These are phyloP conservation scores for Plemyria rubiginata DNA, from an alignment of 2,888 invertebrate genomes.

Conservation along the genomic window DNA sequence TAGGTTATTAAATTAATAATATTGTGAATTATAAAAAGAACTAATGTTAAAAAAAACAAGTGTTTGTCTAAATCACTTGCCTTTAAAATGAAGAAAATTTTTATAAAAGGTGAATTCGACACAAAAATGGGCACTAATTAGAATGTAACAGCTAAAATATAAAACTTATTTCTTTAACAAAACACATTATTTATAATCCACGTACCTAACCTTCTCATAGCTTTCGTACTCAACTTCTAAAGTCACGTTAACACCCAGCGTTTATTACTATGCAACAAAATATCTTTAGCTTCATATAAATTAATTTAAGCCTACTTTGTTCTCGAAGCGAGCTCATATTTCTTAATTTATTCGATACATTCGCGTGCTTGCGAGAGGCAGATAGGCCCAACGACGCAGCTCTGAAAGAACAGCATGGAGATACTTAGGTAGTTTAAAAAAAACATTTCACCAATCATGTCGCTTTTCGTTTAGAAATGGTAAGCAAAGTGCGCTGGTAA, in stretches of 20 bases:
- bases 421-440: background rate
- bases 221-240: slow-evolving; percentile 20
- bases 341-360: slow-evolving; percentile 47
- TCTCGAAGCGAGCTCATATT: slow-evolving; percentile 35
- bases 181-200: slow-evolving; percentile 7
- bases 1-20: too few species aligned
- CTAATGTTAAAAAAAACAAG: too few species aligned
- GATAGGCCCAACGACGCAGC: slow-evolving; percentile 36
- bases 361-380: slow-evolving; percentile 38
- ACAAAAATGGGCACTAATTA: background rate
- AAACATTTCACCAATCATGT: too few species aligned
- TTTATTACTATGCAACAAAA: slow-evolving; percentile 31
- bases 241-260: slow-evolving; percentile 28
- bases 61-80: too few species aligned
- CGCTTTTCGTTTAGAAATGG: too few species aligned
- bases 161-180: background rate
- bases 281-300: slow-evolving; percentile 33
- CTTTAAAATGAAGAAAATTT: too few species aligned
- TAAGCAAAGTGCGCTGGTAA: too few species aligned
- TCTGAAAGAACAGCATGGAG: slow-evolving; percentile 5
- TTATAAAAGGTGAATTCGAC: background rate
- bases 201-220: slow-evolving; percentile 3
- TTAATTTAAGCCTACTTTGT: slow-evolving; percentile 35
- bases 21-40: too few species aligned
- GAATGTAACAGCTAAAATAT: background rate